A percentile compares a stretch with the other conserved stretches of the same genome.
These are phyloP conservation scores for Sarcophaga caerulescens DNA, from an alignment of 2,888 invertebrate genomes.

Conservation along the genomic window DNA sequence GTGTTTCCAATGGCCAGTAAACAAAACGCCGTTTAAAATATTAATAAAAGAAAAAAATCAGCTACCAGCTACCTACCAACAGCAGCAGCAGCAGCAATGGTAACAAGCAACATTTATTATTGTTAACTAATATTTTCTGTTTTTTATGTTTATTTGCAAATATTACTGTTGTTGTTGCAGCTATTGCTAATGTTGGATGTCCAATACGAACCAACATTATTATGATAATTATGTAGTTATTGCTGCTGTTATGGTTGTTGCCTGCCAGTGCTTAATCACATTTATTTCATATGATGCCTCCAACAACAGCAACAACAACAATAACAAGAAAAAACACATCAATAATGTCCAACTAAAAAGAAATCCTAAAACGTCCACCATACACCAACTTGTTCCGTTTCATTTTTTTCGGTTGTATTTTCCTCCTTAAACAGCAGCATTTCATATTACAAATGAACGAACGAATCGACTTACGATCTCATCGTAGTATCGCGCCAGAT, in stretches of 20 bases:
- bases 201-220: slow-evolving; percentile 19
- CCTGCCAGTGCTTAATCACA: slow-evolving; percentile 44
- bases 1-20: not conserved
- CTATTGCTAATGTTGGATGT: slow-evolving; percentile 51
- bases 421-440: not conserved
- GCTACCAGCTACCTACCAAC: not conserved
- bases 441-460: not conserved
- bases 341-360: not conserved
- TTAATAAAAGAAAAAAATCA: slow-evolving; percentile 4
- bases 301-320: not conserved
- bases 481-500: not conserved
- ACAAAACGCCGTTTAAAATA: not conserved
- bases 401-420: not conserved
- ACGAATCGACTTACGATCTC: not conserved
- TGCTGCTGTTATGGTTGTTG: not conserved
- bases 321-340: not conserved
- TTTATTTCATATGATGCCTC: slow-evolving; percentile 20
- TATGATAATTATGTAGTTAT: slow-evolving; percentile 30
- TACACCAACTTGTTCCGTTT: not conserved
- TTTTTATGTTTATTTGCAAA: slow-evolving; percentile 36
- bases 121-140: slow-evolving; percentile 56
- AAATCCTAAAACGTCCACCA: not conserved
- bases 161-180: not conserved
- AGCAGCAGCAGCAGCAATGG: slow-evolving; percentile 17
- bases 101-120: slow-evolving; percentile 57